Evolutionary conservation across 2,113 vertebrate genomes (phyloP).

Genomic region (Ellobius talpinus): DNA sequence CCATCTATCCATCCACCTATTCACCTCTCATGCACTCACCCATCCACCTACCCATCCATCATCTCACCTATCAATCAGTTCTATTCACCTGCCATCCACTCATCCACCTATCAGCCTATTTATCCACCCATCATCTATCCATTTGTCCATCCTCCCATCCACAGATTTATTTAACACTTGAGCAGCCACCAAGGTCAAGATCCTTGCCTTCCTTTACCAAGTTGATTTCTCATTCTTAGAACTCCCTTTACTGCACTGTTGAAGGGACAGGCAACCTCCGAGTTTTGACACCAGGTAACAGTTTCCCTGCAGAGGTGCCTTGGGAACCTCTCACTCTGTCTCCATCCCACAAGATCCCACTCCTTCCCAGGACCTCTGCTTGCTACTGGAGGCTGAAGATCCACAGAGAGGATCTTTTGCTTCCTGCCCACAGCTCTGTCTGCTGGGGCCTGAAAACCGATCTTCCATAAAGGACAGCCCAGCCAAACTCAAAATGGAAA

Average conservation of each 20-base stretch:
- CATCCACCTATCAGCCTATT: not conserved
- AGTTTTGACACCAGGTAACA: accelerated
- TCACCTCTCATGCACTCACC: accelerated
- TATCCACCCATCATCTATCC: accelerated
- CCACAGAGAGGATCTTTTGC: slow-evolving; percentile 33
- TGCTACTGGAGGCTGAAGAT: not conserved
- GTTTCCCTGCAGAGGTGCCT: not conserved
- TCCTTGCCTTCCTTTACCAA: not conserved
- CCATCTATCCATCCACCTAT: accelerated
- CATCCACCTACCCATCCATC: accelerated
- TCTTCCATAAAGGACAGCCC: slow-evolving; percentile 56
- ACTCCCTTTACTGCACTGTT: too few relatives aligned
- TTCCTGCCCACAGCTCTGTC: slow-evolving; percentile 60
- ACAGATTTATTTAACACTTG: not conserved
- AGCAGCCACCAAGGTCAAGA: not conserved
- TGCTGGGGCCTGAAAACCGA: slow-evolving; percentile 82
- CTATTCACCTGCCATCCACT: not conserved
- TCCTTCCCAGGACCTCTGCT: not conserved
- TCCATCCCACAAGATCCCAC: not conserved
- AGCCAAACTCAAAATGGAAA: slow-evolving; percentile 81
- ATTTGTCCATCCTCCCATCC: not conserved
- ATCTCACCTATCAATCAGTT: not conserved
- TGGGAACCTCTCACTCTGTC: not conserved
- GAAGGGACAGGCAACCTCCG: accelerated
- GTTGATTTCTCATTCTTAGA: too few relatives aligned